phyloP scores from a whole-genome alignment of 1,140 invertebrate species.

The Elymnias hypermnestra region DNA sequence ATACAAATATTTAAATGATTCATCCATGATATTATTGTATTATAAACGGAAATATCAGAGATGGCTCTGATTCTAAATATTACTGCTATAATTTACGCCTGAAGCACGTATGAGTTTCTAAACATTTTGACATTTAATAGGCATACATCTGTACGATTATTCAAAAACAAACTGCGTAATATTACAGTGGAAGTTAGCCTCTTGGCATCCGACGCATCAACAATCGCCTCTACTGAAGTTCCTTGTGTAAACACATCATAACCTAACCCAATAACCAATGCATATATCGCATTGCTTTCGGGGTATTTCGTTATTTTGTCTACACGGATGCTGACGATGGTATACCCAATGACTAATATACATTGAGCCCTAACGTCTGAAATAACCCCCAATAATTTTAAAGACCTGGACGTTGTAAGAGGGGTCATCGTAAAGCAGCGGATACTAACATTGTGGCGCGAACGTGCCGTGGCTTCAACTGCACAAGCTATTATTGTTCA shows the following conservation, averaged over 20 bases:
- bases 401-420: slow-evolving; percentile 18
- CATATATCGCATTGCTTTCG: slow-evolving; percentile 69
- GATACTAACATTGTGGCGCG: slow-evolving; percentile 62
- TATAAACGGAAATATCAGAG: slow-evolving; percentile 3
- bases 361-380: slow-evolving; percentile 26
- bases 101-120: slow-evolving; percentile 16
- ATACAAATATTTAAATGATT: no score
- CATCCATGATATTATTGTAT: no score
- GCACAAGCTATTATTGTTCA: slow-evolving; percentile 71
- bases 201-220: slow-evolving; percentile 64
- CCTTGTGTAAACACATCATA: slow-evolving; percentile 63
- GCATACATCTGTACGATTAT: slow-evolving; percentile 19
- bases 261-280: slow-evolving; percentile 70
- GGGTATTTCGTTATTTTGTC: slow-evolving; percentile 73
- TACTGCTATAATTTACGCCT: neutral
- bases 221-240: slow-evolving; percentile 51
- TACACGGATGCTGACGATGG: slow-evolving; percentile 70
- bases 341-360: slow-evolving; percentile 40
- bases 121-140: slow-evolving; percentile 29
- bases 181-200: slow-evolving; percentile 36
- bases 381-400: no score
- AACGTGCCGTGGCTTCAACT: slow-evolving; percentile 73
- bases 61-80: neutral
- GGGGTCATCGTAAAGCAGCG: slow-evolving; percentile 38
- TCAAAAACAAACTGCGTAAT: slow-evolving; percentile 13